phyloP scores from a whole-genome alignment of 2,113 vertebrate species.

The Mionectes macconnelli region DNA sequence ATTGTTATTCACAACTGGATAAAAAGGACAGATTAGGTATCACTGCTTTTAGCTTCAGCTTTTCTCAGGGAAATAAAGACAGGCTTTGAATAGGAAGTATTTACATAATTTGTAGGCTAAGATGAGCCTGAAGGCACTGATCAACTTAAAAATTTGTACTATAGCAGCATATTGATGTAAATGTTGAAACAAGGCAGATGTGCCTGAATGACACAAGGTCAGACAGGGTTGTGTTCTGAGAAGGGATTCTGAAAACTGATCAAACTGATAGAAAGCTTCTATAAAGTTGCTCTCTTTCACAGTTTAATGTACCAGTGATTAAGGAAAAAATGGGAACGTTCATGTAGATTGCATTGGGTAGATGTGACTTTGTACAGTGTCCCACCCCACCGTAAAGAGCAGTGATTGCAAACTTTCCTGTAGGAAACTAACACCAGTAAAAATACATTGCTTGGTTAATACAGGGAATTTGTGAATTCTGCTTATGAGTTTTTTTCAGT shows the following conservation, averaged over 20 bases:
- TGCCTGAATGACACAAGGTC: background rate
- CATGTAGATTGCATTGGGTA: background rate
- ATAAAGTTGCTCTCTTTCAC: background rate
- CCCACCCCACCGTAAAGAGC: background rate
- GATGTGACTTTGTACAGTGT: background rate
- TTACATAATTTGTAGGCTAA: constrained; percentile 43
- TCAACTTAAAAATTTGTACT: constrained; percentile 26
- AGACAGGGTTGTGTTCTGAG: background rate
- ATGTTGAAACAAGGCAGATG: background rate
- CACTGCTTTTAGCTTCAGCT: constrained; percentile 4
- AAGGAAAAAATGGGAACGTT: background rate
- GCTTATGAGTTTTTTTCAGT: background rate
- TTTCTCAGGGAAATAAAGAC: constrained; percentile 30
- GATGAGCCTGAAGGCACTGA: constrained; percentile 13
- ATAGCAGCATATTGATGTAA: background rate
- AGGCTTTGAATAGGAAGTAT: constrained; percentile 19
- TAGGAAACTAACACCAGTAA: background rate
- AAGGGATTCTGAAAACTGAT: background rate
- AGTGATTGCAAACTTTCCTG: constrained; percentile 17
- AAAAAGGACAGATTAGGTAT: constrained; percentile 3
- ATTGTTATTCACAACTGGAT: constrained; percentile 10
- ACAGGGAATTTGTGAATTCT: constrained; percentile 7
- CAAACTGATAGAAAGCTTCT: background rate
- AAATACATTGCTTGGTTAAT: constrained; percentile 2
- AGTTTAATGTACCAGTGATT: background rate